These are phyloP conservation scores for Cyanoramphus novaezelandiae DNA, from an alignment of 2,113 vertebrate species.

Conservation along the genomic window DNA sequence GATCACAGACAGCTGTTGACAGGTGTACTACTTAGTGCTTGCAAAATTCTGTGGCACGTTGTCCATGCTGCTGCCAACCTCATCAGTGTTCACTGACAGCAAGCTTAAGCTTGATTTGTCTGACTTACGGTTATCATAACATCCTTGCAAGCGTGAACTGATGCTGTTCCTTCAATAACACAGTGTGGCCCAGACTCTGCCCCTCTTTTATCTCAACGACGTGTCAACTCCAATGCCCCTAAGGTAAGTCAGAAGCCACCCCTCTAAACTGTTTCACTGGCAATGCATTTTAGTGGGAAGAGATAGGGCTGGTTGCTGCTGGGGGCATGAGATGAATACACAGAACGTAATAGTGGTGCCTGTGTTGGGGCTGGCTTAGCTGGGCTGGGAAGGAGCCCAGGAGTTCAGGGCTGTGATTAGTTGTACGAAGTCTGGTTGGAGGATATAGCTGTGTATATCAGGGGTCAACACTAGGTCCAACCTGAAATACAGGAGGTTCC, in stretches of 20 bases:
- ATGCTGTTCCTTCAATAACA: not conserved
- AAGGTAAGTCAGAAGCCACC: not conserved
- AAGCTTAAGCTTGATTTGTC: not conserved
- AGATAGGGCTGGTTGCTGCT: not conserved
- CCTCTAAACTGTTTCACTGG: not conserved
- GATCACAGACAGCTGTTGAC: not conserved
- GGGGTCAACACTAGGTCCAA: not conserved
- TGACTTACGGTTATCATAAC: not conserved
- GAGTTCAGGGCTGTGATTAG: not conserved
- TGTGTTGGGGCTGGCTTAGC: not conserved
- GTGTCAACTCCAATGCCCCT: not conserved
- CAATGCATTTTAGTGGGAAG: not conserved
- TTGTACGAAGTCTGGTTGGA: not conserved
- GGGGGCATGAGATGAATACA: not conserved
- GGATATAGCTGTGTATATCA: not conserved
- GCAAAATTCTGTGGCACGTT: not conserved
- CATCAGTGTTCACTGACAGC: not conserved
- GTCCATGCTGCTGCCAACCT: not conserved
- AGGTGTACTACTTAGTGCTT: not conserved
- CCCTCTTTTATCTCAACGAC: not conserved
- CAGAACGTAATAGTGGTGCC: not conserved
- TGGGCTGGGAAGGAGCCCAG: not conserved
- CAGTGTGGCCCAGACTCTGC: not conserved
- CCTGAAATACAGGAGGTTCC: not conserved
- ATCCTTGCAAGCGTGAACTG: not conserved